Percentiles rank a stretch among this genome's conserved stretches.
Evolutionary conservation across 2,113 vertebrate species (phyloP).

Genomic region (Menidia beryllina): DNA sequence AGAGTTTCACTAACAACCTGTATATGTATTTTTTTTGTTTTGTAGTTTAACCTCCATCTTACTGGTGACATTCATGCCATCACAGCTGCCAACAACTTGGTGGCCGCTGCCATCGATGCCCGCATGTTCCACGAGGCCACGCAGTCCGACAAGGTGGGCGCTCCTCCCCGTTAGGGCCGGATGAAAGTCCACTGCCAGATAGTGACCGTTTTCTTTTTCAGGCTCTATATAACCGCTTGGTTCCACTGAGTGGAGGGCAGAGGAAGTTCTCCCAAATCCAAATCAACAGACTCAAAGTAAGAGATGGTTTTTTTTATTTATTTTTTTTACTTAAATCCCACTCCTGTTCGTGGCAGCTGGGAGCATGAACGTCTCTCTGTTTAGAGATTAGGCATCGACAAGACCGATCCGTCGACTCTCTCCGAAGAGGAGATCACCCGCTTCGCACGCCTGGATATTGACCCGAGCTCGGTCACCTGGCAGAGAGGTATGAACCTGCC

Average conservation of each 20-base stretch:
- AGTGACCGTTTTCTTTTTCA: slow-evolving; percentile 22
- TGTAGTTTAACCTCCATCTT: slow-evolving; percentile 98
- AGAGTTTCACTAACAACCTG: slow-evolving; percentile 12
- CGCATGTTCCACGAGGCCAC: slow-evolving; percentile 96
- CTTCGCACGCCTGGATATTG: slow-evolving; percentile 94
- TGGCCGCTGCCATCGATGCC: slow-evolving; percentile 92
- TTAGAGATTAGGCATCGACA: slow-evolving; percentile 93
- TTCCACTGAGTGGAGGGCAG: slow-evolving; percentile 86
- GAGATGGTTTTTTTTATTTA: slow-evolving; percentile 13
- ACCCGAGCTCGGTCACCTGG: slow-evolving; percentile 93
- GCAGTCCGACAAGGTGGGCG: slow-evolving; percentile 91
- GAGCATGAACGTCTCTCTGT: neutral
- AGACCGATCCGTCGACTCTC: slow-evolving; percentile 88
- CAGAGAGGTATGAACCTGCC: slow-evolving; percentile 86
- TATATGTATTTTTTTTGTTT: slow-evolving; percentile 76
- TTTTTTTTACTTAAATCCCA: neutral
- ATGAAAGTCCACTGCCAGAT: neutral
- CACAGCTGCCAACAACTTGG: slow-evolving; percentile 96
- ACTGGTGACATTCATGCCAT: slow-evolving; percentile 99
- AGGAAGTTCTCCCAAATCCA: slow-evolving; percentile 93
- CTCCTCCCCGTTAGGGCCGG: neutral
- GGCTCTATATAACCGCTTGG: slow-evolving; percentile 94
- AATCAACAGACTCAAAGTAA: slow-evolving; percentile 89
- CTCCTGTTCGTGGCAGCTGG: neutral
- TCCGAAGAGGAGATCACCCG: slow-evolving; percentile 90